Percentiles rank a stretch among this genome's conserved stretches.
These are phyloP conservation scores for Zootermopsis nevadensis DNA, from an alignment of 2,888 invertebrate species.

Conservation along the genomic window DNA sequence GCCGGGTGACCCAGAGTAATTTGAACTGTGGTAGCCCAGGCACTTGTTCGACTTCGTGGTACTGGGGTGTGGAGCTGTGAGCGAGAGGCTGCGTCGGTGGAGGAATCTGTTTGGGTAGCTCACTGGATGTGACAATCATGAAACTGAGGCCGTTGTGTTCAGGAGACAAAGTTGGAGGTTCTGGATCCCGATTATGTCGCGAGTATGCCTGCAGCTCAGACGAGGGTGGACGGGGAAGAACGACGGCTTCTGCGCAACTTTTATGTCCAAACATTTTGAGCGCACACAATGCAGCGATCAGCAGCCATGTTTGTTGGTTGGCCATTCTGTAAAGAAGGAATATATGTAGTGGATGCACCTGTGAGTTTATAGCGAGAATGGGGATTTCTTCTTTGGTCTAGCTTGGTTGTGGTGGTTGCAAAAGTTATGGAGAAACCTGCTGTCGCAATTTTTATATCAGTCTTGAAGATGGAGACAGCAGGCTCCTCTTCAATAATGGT, in stretches of 20 bases:
- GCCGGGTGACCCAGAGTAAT: slow-evolving; percentile 49
- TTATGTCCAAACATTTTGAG: background rate
- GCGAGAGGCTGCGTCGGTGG: slow-evolving; percentile 60
- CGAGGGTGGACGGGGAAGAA: slow-evolving; percentile 50
- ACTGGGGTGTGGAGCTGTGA: slow-evolving; percentile 53
- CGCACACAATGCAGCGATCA: background rate
- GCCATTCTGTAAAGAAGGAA: slow-evolving; percentile 4
- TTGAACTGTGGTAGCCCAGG: slow-evolving; percentile 48
- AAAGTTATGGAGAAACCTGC: too few species aligned
- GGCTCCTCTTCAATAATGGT: too few species aligned
- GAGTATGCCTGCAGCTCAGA: slow-evolving; percentile 16
- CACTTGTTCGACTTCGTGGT: slow-evolving; percentile 47
- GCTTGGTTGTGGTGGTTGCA: too few species aligned
- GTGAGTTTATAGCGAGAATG: too few species aligned
- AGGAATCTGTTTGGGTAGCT: slow-evolving; percentile 63
- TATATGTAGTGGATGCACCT: background rate
- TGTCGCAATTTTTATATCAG: too few species aligned
- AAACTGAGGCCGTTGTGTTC: slow-evolving; percentile 52
- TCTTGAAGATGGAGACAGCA: too few species aligned
- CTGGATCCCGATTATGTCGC: slow-evolving; percentile 8
- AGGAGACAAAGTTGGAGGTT: slow-evolving; percentile 5
- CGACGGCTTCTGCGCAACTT: slow-evolving; percentile 33
- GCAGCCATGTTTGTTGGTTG: slow-evolving; percentile 22
- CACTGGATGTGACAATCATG: slow-evolving; percentile 59
- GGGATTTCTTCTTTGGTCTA: too few species aligned